Evolutionary conservation across 2,888 invertebrate genomes (phyloP), one percentile per base, ranked within the genome.

Genomic region (Orchesellides sinensis): DNA sequence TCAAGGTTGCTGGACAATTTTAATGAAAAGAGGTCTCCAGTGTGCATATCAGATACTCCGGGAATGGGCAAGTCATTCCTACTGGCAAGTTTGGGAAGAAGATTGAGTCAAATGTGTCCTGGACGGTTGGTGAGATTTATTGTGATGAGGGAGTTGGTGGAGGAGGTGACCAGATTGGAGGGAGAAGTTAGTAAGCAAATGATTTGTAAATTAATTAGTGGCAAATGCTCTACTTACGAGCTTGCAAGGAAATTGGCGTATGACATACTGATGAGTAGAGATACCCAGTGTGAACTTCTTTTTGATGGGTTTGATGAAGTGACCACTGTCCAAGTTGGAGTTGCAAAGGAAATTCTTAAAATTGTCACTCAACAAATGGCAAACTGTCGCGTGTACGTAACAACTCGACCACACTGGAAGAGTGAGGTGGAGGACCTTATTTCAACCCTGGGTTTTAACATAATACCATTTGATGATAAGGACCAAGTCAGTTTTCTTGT

Each of bases 271-370:
- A 40, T 14, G n/a, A 14, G 14, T 40, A n/a, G n/a, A 40, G n/a
- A 10, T 40, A 10, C 10, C 10, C 10, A 2, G 10, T 10, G 10
- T 2, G 40, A 40, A n/a, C 40, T 40, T 1, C 10, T 52, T 10
- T 52, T 52, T 21, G 52, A 52, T 52, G 52, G 52, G 17, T 52
- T 21, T 52, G 52, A 52, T 21, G 52, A 52, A 52, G 52, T 52
- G 1, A n/a, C 4, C 14, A 10, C n/a, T 10, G 17, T 8, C 23
- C 1, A 52, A 4, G 17, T 17, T 17, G 5, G 4, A n/a, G 10
- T 19, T 17, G 52, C 23, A 21, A 21, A 52, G 52, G 17, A 52
- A 3, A 52, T 21, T 17, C 19, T 52, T n/a, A 52, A 17, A 52
- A 52, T 17, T 21, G 8, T 52, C n/a, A 1, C 40, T 1, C 4